Base-by-base conservation (phyloP, 2,888 invertebrate genomes). In the Pantelozetes paolii region DNA sequence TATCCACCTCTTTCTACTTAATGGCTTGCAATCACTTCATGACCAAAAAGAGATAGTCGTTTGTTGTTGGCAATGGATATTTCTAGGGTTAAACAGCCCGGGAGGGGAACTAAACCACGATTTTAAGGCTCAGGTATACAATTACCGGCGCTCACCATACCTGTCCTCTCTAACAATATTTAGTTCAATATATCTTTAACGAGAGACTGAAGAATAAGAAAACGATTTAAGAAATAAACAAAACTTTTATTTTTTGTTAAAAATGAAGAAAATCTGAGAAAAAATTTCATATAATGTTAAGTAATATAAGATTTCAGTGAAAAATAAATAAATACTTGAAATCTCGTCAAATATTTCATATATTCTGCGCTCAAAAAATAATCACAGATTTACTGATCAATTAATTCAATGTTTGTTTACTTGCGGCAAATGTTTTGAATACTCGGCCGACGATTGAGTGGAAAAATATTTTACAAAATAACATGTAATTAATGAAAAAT, bases 401-500 rank as follows among this genome's bases (percentile, higher is more conserved):
- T 50, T 50, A 50, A 50, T 50, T 50, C 50, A n/a, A 45, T n/a
- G 18, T 8, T n/a, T n/a, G 6, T 50, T 50, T n/a, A n/a, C n/a
- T 45, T 13, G 8, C 2, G 2, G 20, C 18, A 45, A 45, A 45
- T 15, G 2, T 45, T 45, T 45, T 6, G 2, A 15, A 6, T 45
- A 45, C 15, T 45, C 15, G 11, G 2, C 45, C 11, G 45, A 45
- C 45, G 45, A 45, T 18, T 45, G n/a, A n/a, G n/a, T n/a, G n/a
- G n/a, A 45, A 15, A 36, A 36, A 36, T 45, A 45, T 15, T 45
- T 45, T 45, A 45, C 36, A 8, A 5, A 45, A 36, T 36, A 18
- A 45, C 45, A 45, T 45, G 45, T 45, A 45, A 45, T 45, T 45
- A 45, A n/a, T n/a, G n/a, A 45, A 45, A 45, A 45, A 45, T 45